Evolutionary conservation across 1,140 invertebrate genomes (phyloP).

Genomic region (Hyles euphorbiae): DNA sequence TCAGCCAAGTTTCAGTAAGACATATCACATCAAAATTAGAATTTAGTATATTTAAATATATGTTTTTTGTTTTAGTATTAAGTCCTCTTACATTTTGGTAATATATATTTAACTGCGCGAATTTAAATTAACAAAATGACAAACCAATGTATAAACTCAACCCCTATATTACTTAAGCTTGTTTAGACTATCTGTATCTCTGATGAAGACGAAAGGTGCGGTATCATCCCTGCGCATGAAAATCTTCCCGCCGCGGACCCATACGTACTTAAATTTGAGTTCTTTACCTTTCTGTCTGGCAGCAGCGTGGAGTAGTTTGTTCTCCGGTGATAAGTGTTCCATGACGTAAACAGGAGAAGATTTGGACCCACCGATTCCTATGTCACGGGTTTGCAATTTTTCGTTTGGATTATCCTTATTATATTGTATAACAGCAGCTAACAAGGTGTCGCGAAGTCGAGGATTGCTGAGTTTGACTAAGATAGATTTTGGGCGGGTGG

Average conservation of each 20-base stretch:
- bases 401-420: background rate
- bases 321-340: background rate
- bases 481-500: background rate
- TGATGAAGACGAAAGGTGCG: too few species aligned
- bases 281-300: conserved; percentile 2
- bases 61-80: too few species aligned
- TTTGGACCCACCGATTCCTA: background rate
- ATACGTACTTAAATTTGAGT: background rate
- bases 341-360: background rate
- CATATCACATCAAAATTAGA: too few species aligned
- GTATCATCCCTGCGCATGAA: too few species aligned
- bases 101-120: too few species aligned
- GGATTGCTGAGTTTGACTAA: background rate
- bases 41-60: too few species aligned
- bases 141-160: too few species aligned
- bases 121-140: too few species aligned
- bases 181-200: too few species aligned
- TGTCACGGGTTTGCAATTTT: background rate
- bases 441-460: background rate
- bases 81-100: too few species aligned
- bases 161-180: too few species aligned
- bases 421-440: conserved; percentile 1
- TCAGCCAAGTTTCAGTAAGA: too few species aligned
- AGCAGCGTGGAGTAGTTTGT: background rate
- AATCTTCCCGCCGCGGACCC: background rate